Conservation (phyloP, 2,113 vertebrate genomes). For the Azemiops feae region DNA sequence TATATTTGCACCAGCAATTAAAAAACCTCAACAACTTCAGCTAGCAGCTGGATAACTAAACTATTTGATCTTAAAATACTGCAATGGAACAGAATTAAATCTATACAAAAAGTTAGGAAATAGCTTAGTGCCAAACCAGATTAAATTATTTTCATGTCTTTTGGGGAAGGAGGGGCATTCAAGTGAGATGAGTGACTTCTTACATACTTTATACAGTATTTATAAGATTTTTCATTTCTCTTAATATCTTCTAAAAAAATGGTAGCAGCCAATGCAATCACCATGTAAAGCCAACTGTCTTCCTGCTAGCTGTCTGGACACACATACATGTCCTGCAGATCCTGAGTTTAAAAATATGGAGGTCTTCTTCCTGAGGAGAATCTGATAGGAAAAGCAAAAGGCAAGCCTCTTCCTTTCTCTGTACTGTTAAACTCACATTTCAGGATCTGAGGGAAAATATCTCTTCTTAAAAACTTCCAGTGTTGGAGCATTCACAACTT, state of each 20-base stretch:
- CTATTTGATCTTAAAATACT: conserved; percentile 58
- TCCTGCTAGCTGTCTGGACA: not conserved
- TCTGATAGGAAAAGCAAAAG: not conserved
- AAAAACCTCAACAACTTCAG: conserved; percentile 30
- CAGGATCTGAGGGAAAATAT: not conserved
- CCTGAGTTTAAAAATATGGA: not conserved
- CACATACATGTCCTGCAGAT: not conserved
- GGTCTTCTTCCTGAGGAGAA: too few species aligned
- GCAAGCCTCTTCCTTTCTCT: not conserved
- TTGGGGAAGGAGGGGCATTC: not conserved
- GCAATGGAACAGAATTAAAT: conserved; percentile 48
- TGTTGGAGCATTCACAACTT: too few species aligned
- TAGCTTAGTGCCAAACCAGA: not conserved
- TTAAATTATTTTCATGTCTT: not conserved
- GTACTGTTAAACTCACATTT: not conserved
- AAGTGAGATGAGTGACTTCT: not conserved
- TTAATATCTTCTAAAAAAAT: too few species aligned
- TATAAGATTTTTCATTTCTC: not conserved
- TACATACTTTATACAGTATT: not conserved
- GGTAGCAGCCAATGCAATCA: not conserved
- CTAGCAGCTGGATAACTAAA: conserved; percentile 33
- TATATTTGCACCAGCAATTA: conserved; percentile 55
- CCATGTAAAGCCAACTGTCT: not conserved
- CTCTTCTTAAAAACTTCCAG: too few species aligned
- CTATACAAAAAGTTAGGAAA: not conserved